phyloP scores from a whole-genome alignment of 1,140 invertebrate genomes.

The Heliothis subflexa region DNA sequence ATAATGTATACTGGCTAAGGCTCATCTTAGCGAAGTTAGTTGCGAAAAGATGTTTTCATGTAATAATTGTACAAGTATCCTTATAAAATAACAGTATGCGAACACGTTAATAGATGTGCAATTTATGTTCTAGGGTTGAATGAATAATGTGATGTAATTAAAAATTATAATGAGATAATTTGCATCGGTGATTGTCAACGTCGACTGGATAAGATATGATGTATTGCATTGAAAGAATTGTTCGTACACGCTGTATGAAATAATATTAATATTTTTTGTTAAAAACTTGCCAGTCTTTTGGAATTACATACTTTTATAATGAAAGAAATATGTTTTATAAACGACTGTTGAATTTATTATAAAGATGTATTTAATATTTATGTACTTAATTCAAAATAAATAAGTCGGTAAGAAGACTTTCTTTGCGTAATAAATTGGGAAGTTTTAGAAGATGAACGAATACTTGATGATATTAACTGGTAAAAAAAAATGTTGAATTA shows the following conservation, averaged over 20 bases:
- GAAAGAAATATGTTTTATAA: no score
- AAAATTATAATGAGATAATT: constrained; percentile 41
- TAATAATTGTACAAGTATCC: background rate
- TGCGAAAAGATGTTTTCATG: background rate
- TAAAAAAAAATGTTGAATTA: no score
- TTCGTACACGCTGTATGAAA: background rate
- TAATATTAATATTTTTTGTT: background rate
- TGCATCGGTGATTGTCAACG: constrained; percentile 31
- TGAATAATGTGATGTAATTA: constrained; percentile 27
- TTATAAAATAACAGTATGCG: background rate
- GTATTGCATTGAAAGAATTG: background rate
- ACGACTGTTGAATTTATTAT: no score
- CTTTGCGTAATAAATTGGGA: no score
- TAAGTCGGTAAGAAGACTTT: no score
- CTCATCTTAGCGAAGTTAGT: background rate
- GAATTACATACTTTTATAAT: no score
- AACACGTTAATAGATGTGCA: constrained; percentile 7
- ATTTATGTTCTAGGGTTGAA: constrained; percentile 12
- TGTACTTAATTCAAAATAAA: no score
- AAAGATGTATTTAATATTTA: no score
- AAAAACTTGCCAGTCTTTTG: no score
- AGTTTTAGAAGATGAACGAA: no score
- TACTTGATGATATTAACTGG: no score
- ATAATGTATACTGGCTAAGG: no score
- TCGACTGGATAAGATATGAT: constrained; percentile 20